These are phyloP conservation scores for Eonycteris spelaea DNA, from an alignment of 2,113 vertebrate species.

Conservation along the genomic window DNA sequence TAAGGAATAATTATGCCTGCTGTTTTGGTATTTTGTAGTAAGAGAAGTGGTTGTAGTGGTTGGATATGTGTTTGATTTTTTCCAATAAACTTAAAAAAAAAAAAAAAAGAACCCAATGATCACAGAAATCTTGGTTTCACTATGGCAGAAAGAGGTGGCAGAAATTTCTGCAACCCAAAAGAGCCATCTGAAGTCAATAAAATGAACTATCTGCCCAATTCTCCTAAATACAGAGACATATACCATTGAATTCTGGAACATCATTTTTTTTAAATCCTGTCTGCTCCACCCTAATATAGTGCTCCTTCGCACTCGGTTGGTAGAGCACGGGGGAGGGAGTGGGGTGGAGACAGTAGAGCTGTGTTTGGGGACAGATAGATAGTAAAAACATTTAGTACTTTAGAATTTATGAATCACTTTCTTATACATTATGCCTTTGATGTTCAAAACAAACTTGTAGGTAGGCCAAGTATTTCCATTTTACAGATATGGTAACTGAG, in stretches of 20 bases:
- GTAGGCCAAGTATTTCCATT: background rate
- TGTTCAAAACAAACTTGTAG: background rate
- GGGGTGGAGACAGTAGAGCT: background rate
- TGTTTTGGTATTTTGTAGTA: constrained; percentile 77
- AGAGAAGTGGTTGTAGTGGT: constrained; percentile 75
- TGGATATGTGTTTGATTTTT: constrained; percentile 80
- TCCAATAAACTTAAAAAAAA: constrained; percentile 83
- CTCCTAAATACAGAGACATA: background rate
- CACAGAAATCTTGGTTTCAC: background rate
- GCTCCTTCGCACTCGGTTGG: background rate
- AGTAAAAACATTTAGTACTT: background rate
- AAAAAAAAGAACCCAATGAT: constrained; percentile 44
- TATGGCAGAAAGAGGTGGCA: background rate
- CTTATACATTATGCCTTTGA: background rate
- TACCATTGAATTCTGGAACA: background rate
- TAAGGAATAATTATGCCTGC: constrained; percentile 72
- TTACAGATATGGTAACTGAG: background rate
- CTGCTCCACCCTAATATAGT: background rate
- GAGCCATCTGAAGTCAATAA: background rate
- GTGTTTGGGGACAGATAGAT: background rate
- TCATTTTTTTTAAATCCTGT: background rate
- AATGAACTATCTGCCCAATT: background rate
- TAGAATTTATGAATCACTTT: background rate
- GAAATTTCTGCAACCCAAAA: background rate
- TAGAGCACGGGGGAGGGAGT: background rate